Conservation (phyloP, 2,888 invertebrate species). For the Sphaerolaimus hirsutus region DNA sequence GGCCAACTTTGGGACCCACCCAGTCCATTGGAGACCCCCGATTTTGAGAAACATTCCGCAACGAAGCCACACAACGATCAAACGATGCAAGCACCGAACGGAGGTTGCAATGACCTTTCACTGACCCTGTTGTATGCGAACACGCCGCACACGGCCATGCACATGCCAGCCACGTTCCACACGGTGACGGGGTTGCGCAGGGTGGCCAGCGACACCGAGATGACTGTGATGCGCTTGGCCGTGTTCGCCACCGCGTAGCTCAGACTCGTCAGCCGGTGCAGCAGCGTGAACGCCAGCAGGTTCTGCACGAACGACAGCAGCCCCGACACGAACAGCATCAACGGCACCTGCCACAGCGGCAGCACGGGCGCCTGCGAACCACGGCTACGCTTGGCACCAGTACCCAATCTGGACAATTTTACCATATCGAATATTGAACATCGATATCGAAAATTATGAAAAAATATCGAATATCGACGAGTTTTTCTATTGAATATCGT, state of each 20-base stretch:
- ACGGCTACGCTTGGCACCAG: no score
- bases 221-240: conserved; percentile 72
- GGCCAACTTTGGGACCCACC: no score
- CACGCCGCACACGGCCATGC: conserved; percentile 63
- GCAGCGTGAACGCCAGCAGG: conserved; percentile 70
- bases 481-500: no score
- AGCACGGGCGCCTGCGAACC: conserved; percentile 43
- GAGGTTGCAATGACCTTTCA: no score
- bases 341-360: conserved; percentile 61
- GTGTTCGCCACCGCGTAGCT: conserved; percentile 86
- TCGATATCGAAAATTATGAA: no score
- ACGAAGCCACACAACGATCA: no score
- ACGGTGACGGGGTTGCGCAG: conserved; percentile 71
- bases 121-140: conserved; percentile 60
- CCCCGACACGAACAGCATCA: conserved; percentile 44
- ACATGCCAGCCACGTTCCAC: conserved; percentile 65
- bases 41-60: no score
- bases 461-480: no score
- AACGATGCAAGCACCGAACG: no score
- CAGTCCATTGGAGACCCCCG: no score
- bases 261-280: conserved; percentile 64
- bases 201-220: conserved; percentile 57
- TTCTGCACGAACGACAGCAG: conserved; percentile 78
- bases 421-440: no score
- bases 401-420: no score